Evolutionary conservation across 1,140 invertebrate genomes (phyloP).

Genomic region (Diachasmimorpha longicaudata): DNA sequence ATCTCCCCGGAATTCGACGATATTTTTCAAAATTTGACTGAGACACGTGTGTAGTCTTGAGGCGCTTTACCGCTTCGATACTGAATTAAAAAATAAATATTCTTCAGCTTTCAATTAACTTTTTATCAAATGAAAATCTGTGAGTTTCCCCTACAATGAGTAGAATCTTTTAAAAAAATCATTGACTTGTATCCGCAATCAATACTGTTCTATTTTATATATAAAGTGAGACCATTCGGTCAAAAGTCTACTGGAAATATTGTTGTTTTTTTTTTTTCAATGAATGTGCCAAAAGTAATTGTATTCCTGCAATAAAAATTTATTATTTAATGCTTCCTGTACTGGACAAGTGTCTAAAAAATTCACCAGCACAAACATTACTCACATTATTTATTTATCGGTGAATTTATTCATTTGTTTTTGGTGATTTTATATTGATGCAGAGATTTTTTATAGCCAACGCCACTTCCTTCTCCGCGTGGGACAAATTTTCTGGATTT

Average conservation of each 20-base stretch:
- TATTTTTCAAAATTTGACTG: no score
- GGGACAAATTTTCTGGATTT: constrained; percentile 34
- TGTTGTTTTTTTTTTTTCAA: not conserved
- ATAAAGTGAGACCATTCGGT: not conserved
- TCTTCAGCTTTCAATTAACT: not conserved
- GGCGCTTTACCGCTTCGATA: no score
- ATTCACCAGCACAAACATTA: constrained; percentile 8
- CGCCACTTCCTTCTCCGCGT: constrained; percentile 40
- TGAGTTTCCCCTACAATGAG: no score
- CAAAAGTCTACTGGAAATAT: not conserved
- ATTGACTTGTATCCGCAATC: not conserved
- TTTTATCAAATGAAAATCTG: not conserved
- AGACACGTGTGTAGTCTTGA: no score
- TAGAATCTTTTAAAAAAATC: no score
- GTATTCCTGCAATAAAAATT: not conserved
- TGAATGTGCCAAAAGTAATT: constrained; percentile 1
- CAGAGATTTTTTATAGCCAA: constrained; percentile 40
- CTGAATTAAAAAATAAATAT: no score
- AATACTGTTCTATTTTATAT: not conserved
- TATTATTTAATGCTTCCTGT: not conserved
- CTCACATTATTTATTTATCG: constrained; percentile 21
- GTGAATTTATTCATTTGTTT: constrained; percentile 11
- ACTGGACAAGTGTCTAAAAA: constrained; percentile 16
- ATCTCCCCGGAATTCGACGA: no score
- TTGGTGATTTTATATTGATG: not conserved